phyloP scores from a whole-genome alignment of 2,113 vertebrate species.

The Rhinoptilus africanus region DNA sequence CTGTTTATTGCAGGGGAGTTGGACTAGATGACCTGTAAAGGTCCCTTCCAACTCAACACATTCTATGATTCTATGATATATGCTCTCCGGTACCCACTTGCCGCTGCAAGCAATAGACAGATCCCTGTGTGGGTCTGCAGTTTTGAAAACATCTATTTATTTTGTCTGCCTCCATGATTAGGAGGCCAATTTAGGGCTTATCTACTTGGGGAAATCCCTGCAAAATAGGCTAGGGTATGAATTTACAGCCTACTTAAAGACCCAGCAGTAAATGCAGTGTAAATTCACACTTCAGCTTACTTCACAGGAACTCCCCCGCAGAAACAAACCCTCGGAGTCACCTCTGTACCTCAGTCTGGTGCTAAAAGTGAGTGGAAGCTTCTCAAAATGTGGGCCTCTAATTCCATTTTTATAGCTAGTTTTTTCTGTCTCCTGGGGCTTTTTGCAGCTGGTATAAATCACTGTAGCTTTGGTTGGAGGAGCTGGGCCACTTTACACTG shows the following conservation, averaged over 20 bases:
- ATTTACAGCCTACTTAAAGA: slow-evolving; percentile 59
- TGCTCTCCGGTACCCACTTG: background rate
- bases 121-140: background rate
- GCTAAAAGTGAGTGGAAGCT: slow-evolving; percentile 59
- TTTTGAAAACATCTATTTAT: slow-evolving; percentile 35
- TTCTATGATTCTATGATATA: background rate
- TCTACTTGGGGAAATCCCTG: slow-evolving; percentile 59
- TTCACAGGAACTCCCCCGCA: slow-evolving; percentile 62
- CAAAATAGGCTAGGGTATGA: slow-evolving; percentile 37
- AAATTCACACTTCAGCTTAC: slow-evolving; percentile 62
- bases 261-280: slow-evolving; percentile 35
- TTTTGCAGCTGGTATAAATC: slow-evolving; percentile 40
- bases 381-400: slow-evolving; percentile 32
- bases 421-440: slow-evolving; percentile 42
- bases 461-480: background rate
- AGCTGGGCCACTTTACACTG: background rate
- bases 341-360: slow-evolving; percentile 65
- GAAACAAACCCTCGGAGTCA: slow-evolving; percentile 66
- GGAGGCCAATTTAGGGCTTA: slow-evolving; percentile 21
- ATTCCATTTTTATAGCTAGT: slow-evolving; percentile 44
- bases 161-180: slow-evolving; percentile 33
- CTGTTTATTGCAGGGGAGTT: no score
- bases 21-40: no score
- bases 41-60: no score
- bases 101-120: background rate